Percentiles rank a stretch among this genome's conserved stretches.
Evolutionary conservation across 2,888 invertebrate genomes (phyloP).

Genomic region (Neoaliturus tenellus): DNA sequence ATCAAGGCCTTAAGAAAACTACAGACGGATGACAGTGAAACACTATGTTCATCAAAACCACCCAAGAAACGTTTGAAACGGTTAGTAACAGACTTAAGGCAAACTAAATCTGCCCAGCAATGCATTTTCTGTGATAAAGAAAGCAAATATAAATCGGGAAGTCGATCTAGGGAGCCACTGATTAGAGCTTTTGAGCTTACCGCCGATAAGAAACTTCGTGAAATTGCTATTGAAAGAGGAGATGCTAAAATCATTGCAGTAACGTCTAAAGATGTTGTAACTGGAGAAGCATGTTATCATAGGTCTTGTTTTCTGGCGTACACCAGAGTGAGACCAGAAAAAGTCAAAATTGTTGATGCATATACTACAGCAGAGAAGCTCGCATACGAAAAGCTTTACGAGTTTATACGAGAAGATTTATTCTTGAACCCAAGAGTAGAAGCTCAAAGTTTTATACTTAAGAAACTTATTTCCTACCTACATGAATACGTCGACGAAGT

Average conservation of each 20-base stretch:
- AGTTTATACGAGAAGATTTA: conserved; percentile 23
- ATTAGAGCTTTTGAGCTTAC: conserved; percentile 3
- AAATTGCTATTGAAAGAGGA: background rate
- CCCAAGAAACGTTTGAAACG: conserved; percentile 13
- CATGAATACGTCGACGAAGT: background rate
- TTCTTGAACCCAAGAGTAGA: conserved; percentile 28
- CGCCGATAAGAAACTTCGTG: conserved; percentile 5
- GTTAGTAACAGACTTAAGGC: background rate
- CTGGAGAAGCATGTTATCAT: conserved; percentile 23
- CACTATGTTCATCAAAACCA: conserved; percentile 7
- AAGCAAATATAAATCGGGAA: conserved; percentile 6
- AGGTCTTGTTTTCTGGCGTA: conserved; percentile 4
- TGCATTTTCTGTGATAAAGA: conserved; percentile 17
- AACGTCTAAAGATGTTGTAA: conserved; percentile 32
- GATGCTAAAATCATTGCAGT: conserved; percentile 11
- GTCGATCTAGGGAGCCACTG: conserved; percentile 14
- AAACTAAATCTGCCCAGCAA: background rate
- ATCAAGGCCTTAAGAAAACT: conserved; percentile 24
- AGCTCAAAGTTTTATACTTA: background rate
- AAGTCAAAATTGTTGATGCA: background rate
- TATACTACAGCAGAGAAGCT: conserved; percentile 17
- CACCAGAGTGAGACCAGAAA: conserved; percentile 12
- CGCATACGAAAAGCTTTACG: background rate
- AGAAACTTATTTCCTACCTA: background rate
- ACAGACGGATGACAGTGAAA: conserved; percentile 1